phyloP scores from a whole-genome alignment of 2,888 invertebrate species.

The Torymus auratus region DNA sequence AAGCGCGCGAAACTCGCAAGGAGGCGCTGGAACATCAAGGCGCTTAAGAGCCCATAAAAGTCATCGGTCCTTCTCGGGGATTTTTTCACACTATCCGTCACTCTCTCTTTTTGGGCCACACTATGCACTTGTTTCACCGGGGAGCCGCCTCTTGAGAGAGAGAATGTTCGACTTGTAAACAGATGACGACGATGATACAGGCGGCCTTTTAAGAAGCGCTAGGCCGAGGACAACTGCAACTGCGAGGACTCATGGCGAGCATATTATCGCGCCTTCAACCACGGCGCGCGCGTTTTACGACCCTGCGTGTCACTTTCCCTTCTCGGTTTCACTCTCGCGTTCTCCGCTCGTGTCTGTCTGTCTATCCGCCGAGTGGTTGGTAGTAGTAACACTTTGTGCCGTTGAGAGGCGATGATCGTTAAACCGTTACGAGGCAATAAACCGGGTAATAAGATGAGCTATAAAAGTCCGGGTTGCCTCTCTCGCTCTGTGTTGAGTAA shows the following conservation, averaged over 20 bases:
- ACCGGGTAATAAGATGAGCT: conserved; percentile 73
- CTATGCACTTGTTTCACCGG: conserved; percentile 32
- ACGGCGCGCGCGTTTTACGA: conserved; percentile 8
- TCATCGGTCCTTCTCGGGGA: conserved; percentile 67
- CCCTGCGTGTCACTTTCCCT: background rate
- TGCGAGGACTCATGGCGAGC: conserved; percentile 16
- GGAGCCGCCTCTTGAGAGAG: background rate
- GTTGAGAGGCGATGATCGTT: conserved; percentile 70
- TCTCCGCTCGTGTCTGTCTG: background rate
- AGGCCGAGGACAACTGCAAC: background rate
- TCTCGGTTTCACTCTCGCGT: background rate
- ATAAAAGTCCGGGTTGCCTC: conserved; percentile 68
- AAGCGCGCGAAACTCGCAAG: conserved; percentile 35
- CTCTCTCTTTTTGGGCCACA: background rate
- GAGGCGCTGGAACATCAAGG: conserved; percentile 53
- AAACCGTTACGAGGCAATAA: conserved; percentile 75
- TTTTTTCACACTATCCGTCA: background rate
- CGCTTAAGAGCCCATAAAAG: conserved; percentile 70
- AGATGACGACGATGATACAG: background rate
- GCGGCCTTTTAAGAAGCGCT: conserved; percentile 1
- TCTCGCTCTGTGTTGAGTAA: conserved; percentile 57
- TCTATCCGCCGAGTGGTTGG: background rate
- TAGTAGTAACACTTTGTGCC: conserved; percentile 61
- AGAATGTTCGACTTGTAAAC: background rate
- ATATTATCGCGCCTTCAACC: conserved; percentile 9